Evolutionary conservation across 2,113 vertebrate species (phyloP), one percentile per base, ranked within the genome.

Genomic region (Ploceus nigricollis): DNA sequence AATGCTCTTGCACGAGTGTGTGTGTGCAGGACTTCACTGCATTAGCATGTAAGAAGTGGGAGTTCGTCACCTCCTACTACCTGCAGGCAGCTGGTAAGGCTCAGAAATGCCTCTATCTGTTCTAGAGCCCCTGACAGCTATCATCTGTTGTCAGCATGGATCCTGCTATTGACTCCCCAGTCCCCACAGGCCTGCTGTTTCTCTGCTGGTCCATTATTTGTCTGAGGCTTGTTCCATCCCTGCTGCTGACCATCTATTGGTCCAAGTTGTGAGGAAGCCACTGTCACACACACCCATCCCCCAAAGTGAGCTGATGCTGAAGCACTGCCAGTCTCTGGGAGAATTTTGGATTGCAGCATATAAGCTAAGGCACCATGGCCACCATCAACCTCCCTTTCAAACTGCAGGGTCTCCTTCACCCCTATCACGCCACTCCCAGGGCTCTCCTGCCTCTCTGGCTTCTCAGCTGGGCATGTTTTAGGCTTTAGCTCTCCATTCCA

Each of bases 1-100:
- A 3, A 65, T 31, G 65, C 40, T 45, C 45, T 40, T 35, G 28
- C 35, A 12, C 0, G 0, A 0, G 0, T 13, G 9, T 4, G 1
- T 1, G 21, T 24, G 13, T 7, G 18, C 31, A 27, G 2, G 16
- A 37, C 58, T 63, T 51, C 2, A n/a, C 39, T 24, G 8, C 27
- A 3, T 24, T 50, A 31, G n/a, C 6, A 7, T 14, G 25, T 23
- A 39, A 33, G 14, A 39, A 28, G 27, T 40, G 42, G 24, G 27
- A 48, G 14, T 19, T 73, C 28, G 19, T 48, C 14, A 8, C 44
- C 16, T 44, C 37, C 8, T 19, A 40, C 31, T 35, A 11, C 22
- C 40, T 18, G 37, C 40, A 65, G 65, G 76, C 0, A 0, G 23
- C 61, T 65, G 37, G 13, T 57, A 35, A 37, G 21, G 68, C 51